phyloP scores from a whole-genome alignment of 92 coral and sea anemone genomes.

The Anthopleura xanthogrammica region DNA sequence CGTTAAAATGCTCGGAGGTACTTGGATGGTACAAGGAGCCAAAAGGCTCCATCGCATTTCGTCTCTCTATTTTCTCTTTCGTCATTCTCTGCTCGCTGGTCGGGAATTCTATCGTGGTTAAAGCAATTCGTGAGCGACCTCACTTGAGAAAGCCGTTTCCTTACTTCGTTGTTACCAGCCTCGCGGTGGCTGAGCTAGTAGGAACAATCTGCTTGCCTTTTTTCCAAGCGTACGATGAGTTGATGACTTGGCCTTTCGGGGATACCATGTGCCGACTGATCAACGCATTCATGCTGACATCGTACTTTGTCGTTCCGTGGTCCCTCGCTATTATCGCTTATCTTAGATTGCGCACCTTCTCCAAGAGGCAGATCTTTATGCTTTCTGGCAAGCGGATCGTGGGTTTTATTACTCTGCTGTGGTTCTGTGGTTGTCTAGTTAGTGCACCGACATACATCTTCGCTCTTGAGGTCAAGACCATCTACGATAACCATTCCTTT shows the following conservation, averaged over 20 bases:
- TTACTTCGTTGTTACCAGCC: conserved; percentile 32
- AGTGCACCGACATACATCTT: conserved; percentile 31
- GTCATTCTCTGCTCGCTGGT: conserved; percentile 32
- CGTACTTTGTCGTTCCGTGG: conserved; percentile 46
- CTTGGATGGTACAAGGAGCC: conserved; percentile 10
- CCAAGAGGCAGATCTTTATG: conserved; percentile 2
- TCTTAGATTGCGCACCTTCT: conserved; percentile 16
- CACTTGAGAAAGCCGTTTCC: conserved; percentile 31
- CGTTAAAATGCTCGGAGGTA: background rate
- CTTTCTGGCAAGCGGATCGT: conserved; percentile 5
- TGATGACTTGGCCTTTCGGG: conserved; percentile 40
- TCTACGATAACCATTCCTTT: conserved; percentile 18
- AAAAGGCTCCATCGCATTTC: conserved; percentile 12
- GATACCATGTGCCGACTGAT: conserved; percentile 37
- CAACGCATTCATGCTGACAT: conserved; percentile 29
- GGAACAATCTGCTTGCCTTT: conserved; percentile 42
- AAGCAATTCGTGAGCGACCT: conserved; percentile 38
- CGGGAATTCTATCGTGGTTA: conserved; percentile 38
- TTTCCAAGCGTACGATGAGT: conserved; percentile 37
- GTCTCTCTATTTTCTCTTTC: conserved; percentile 11
- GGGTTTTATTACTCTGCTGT: background rate
- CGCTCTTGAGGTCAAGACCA: conserved; percentile 28
- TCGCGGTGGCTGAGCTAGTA: conserved; percentile 36
- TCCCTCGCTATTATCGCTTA: conserved; percentile 38
- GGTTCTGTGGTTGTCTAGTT: conserved; percentile 17